Evolutionary conservation across 2,797 vertebrate genomes (phyloP).

Genomic region (Clarias fuscus): DNA sequence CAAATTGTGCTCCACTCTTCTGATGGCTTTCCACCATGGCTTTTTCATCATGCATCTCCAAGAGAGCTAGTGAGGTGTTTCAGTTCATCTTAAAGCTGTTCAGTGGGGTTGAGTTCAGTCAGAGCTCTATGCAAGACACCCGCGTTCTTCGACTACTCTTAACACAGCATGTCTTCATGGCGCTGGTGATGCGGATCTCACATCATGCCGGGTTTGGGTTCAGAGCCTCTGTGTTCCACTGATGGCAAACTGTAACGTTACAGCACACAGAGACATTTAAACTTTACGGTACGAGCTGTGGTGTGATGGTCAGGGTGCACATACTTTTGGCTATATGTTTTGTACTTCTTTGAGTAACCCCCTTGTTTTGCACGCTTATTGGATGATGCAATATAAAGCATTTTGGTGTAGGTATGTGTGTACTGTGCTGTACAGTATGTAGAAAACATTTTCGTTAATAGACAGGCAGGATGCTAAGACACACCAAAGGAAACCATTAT

Average conservation of each 20-base stretch:
- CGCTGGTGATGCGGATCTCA: neutral
- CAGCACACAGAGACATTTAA: neutral
- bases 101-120: neutral
- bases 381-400: neutral
- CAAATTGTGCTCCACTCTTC: neutral
- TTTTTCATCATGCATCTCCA: neutral
- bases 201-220: neutral
- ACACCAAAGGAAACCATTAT: neutral
- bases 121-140: neutral
- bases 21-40: neutral
- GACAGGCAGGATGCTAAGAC: neutral
- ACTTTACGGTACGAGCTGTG: too few species aligned
- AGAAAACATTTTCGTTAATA: neutral
- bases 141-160: neutral
- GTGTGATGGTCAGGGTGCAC: neutral
- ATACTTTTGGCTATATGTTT: neutral
- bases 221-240: neutral
- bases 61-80: neutral
- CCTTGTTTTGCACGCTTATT: neutral
- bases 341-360: neutral
- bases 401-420: neutral
- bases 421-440: too few species aligned
- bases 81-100: slow-evolving; percentile 9
- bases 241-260: neutral
- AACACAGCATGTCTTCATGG: neutral